Percentiles rank a stretch among this genome's conserved stretches.
Evolutionary conservation across 2,888 invertebrate species (phyloP).

Genomic region (Epirrhoe alternata): DNA sequence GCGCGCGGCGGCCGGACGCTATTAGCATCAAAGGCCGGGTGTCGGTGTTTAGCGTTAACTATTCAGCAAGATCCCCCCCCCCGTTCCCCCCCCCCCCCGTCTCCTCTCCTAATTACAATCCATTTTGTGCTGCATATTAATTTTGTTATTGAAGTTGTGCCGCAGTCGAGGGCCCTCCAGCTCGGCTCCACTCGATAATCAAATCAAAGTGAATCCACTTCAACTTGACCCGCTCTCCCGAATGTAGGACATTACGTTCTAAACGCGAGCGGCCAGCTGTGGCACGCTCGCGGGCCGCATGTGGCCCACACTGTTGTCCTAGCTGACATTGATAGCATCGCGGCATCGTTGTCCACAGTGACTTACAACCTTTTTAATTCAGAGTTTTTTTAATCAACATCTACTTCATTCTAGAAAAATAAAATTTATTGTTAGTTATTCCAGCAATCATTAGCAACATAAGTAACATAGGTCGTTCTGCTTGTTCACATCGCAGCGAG

Average conservation of each 20-base stretch:
- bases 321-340: too few relatives aligned
- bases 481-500: background rate
- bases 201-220: slow-evolving; percentile 10
- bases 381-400: too few relatives aligned
- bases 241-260: too few relatives aligned
- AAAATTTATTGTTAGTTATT: too few relatives aligned
- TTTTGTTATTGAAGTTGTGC: slow-evolving; percentile 18
- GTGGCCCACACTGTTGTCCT: too few relatives aligned
- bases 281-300: too few relatives aligned
- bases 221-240: background rate
- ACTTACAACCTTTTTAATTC: too few relatives aligned
- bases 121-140: slow-evolving; percentile 25
- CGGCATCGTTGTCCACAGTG: too few relatives aligned
- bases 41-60: slow-evolving; percentile 27
- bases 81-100: background rate
- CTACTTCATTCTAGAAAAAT: too few relatives aligned
- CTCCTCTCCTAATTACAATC: slow-evolving; percentile 26
- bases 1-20: slow-evolving; percentile 11
- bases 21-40: slow-evolving; percentile 26
- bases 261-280: too few relatives aligned
- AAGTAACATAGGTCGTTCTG: background rate
- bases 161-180: background rate
- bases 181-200: slow-evolving; percentile 3
- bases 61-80: slow-evolving; percentile 19
- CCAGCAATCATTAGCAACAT: background rate